Conservation (phyloP, 2,888 invertebrate species). For the Epirrhoe alternata region DNA sequence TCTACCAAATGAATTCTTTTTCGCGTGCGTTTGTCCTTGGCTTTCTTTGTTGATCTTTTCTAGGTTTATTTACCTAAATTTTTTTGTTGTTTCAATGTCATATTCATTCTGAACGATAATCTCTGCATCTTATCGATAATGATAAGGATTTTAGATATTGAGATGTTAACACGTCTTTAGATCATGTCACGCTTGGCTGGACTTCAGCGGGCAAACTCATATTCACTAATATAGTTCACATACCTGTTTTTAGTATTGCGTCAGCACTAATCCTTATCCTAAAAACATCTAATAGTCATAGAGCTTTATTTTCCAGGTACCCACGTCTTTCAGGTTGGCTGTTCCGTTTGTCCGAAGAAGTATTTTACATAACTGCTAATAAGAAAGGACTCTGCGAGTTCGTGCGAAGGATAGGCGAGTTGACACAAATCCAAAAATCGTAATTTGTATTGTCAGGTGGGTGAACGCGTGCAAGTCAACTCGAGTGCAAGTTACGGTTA, state of each 20-base stretch:
- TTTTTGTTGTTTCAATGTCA: not conserved
- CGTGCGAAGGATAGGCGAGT: conserved; percentile 71
- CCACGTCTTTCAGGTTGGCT: conserved; percentile 64
- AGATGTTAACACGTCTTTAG: not conserved
- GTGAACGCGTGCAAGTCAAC: conserved; percentile 26
- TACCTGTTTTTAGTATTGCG: not conserved
- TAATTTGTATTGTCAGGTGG: conserved; percentile 34
- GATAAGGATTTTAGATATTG: not conserved
- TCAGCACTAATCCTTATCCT: too few species aligned
- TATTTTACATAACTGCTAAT: conserved; percentile 65
- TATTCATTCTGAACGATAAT: not conserved
- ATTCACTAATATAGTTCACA: too few species aligned
- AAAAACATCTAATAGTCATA: not conserved
- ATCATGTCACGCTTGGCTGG: not conserved
- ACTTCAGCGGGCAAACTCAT: too few species aligned
- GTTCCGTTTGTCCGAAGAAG: conserved; percentile 60
- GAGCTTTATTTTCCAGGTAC: conserved; percentile 51
- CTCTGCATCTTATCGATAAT: not conserved
- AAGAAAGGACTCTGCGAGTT: conserved; percentile 69
- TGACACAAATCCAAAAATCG: conserved; percentile 52
- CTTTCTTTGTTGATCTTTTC: not conserved
- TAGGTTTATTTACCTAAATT: not conserved
- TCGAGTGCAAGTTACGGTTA: conserved; percentile 12
- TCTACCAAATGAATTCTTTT: not conserved
- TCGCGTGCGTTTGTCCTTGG: not conserved